A percentile compares a stretch with the other conserved stretches of the same genome.
Evolutionary conservation across 2,113 vertebrate genomes (phyloP).

Genomic region (Myiopsitta monachus): DNA sequence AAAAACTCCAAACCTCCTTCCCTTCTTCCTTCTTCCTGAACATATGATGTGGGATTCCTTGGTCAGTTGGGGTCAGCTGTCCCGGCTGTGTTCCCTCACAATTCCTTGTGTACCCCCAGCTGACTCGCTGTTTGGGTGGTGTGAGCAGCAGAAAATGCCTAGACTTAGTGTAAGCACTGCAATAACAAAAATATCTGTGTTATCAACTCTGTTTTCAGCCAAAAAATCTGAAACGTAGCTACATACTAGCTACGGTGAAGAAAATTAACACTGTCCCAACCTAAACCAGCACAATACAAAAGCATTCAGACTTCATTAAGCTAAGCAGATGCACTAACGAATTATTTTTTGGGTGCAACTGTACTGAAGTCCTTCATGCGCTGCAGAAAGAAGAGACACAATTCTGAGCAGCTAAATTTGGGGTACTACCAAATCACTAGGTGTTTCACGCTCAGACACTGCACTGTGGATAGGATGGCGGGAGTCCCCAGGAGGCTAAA

Average conservation of each 20-base stretch:
- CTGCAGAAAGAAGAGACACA: background rate
- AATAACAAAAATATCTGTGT: background rate
- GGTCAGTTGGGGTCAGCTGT: background rate
- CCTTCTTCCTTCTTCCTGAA: background rate
- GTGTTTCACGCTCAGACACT: background rate
- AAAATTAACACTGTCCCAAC: background rate
- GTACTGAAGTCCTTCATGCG: background rate
- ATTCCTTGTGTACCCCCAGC: background rate
- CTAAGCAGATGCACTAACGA: background rate
- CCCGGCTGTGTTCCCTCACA: background rate
- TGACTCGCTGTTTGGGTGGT: background rate
- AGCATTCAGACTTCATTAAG: background rate
- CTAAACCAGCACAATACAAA: background rate
- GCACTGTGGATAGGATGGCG: background rate
- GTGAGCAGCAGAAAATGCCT: background rate
- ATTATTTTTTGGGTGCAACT: background rate
- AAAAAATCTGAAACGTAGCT: background rate
- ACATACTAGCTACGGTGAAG: background rate
- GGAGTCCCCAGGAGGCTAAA: background rate
- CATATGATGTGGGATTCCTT: background rate
- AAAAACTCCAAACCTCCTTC: background rate
- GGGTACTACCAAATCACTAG: background rate
- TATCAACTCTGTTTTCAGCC: background rate
- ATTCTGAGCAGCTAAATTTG: background rate
- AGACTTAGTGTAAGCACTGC: background rate